Conservation (phyloP, 2,113 vertebrate genomes). For the Boleophthalmus pectinirostris region DNA sequence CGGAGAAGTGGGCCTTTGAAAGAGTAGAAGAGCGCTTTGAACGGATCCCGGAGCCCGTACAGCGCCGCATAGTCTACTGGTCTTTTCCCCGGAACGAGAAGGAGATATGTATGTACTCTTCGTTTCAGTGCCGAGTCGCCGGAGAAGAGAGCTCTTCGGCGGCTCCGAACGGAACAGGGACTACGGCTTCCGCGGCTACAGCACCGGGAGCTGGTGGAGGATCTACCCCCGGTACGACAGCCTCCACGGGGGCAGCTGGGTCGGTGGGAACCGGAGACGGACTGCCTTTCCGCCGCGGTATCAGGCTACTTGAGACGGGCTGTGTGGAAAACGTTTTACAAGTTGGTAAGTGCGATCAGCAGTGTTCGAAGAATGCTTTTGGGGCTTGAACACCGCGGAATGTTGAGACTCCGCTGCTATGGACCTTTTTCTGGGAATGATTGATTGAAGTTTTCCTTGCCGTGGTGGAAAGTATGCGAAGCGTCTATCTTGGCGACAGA, state of each 20-base stretch:
- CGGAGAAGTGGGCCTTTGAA: constrained; percentile 96
- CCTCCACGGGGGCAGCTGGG: constrained; percentile 63
- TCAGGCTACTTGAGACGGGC: constrained; percentile 92
- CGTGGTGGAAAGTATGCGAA: constrained; percentile 60
- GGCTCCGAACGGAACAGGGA: constrained; percentile 58
- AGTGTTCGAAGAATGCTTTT: constrained; percentile 9
- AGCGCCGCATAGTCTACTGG: constrained; percentile 96
- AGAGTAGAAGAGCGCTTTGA: constrained; percentile 95
- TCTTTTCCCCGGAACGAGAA: constrained; percentile 94
- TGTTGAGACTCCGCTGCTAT: constrained; percentile 24
- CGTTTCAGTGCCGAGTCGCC: constrained; percentile 88
- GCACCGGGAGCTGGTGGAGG: constrained; percentile 63
- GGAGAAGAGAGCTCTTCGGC: constrained; percentile 76
- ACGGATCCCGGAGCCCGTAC: constrained; percentile 94
- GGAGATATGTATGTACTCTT: constrained; percentile 98
- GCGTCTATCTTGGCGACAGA: constrained; percentile 15
- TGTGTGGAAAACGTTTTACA: constrained; percentile 97
- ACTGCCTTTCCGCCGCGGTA: constrained; percentile 92
- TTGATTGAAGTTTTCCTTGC: constrained; percentile 67
- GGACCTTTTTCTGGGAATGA: constrained; percentile 43
- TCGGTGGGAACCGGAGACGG: constrained; percentile 79
- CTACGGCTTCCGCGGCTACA: constrained; percentile 65
- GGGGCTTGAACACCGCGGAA: constrained; percentile 16
- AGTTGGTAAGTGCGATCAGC: constrained; percentile 88
- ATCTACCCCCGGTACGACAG: constrained; percentile 59